Base-by-base conservation (phyloP, 2,797 vertebrate species). In the Rhyacichthys aspro region DNA sequence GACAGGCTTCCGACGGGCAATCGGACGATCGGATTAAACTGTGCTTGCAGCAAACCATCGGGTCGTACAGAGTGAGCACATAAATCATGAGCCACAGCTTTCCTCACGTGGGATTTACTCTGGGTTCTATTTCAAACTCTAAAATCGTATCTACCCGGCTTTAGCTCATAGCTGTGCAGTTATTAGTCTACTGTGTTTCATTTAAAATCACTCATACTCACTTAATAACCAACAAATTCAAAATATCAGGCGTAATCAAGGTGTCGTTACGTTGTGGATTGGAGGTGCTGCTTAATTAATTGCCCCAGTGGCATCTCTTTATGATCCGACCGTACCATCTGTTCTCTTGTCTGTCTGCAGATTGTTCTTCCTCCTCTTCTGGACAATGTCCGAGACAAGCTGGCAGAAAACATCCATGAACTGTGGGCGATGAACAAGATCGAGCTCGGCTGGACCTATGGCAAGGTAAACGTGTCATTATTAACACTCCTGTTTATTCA, bases 351-450 rank as follows among this genome's bases (percentile, higher is more conserved):
- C 15, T 7, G 47, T 64, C 41, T 78, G 43, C 82, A 99, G 98
- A 85, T 97, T 79, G 93, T 94, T 85, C 91, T 99, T 82, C 96
- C 96, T 47, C 92, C 95, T 86, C 95, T 98, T 80, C 93, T 99
- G 70, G 97, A 99, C 88, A 96, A 96, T 69, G 95, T 99, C 56
- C 92, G 96, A 70, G 95, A 98, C 88, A 98, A 94, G 79, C 85
- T 99, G 79, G 98, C 98, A 72, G 97, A 99, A 91, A 99, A 99
- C 81, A 99, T 99, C 82, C 98, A 99, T 1, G 98, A 99, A 70
- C 94, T 99, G 41, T 99, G 98, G 98, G 98, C 95, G 56, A 99
- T 98, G 96, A 99, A 98, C 89, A 99, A 99, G 92, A 98, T 99
- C 48, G 98, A 99, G 76, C 93, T 99, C 44, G 97, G 98, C 65